Evolutionary conservation across 2,113 vertebrate genomes (phyloP).

Genomic region (Saccopteryx leptura): DNA sequence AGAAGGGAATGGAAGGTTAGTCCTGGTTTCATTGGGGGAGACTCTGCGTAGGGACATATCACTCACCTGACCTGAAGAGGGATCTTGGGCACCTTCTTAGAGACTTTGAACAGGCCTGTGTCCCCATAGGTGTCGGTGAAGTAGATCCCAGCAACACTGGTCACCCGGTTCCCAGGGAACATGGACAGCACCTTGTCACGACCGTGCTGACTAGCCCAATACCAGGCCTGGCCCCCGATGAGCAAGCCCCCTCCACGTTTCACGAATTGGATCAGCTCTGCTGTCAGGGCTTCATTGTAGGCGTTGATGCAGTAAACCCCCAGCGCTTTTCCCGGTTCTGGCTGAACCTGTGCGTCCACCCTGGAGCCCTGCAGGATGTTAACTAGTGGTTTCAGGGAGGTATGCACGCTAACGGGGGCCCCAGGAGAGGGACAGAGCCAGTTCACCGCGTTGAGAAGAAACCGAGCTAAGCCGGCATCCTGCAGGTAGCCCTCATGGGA

Average conservation of each 20-base stretch:
- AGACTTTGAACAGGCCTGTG: constrained; percentile 42
- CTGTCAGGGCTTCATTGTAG: constrained; percentile 42
- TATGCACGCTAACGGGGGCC: constrained; percentile 86
- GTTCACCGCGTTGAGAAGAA: constrained; percentile 89
- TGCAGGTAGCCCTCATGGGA: constrained; percentile 89
- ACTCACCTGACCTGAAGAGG: constrained; percentile 72
- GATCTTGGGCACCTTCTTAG: constrained; percentile 78
- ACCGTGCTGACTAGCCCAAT: constrained; percentile 74
- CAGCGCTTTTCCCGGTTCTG: constrained; percentile 73
- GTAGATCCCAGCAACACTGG: constrained; percentile 81
- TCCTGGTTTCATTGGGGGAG: neutral
- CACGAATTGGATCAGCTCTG: constrained; percentile 78
- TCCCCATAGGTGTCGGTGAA: constrained; percentile 79
- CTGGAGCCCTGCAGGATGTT: constrained; percentile 79
- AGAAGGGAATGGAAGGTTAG: neutral
- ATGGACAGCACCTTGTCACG: constrained; percentile 63
- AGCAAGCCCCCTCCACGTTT: constrained; percentile 84
- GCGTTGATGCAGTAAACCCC: constrained; percentile 80
- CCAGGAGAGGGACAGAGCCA: constrained; percentile 83
- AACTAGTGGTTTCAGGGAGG: constrained; percentile 79
- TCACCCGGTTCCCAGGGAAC: constrained; percentile 83
- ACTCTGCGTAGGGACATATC: accelerated
- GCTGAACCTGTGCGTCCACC: constrained; percentile 5
- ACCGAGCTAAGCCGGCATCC: constrained; percentile 71
- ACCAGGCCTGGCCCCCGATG: constrained; percentile 84